Base-by-base conservation (phyloP, 2,113 vertebrate species). In the Tetraodon nigroviridis region DNA sequence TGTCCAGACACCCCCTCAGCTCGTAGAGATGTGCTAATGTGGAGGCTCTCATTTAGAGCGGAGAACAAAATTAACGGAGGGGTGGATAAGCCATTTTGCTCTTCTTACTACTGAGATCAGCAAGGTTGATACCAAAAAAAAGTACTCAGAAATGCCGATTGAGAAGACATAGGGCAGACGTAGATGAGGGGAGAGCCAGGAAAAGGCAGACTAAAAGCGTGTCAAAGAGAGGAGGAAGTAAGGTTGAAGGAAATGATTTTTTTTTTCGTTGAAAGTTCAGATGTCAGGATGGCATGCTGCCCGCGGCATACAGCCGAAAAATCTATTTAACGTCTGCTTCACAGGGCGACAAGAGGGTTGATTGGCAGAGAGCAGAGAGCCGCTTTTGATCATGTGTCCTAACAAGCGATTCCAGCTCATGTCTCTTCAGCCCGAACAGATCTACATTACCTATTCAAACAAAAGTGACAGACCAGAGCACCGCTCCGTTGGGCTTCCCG, bases 351-450 rank as follows among this genome's bases (percentile, higher is more conserved):
- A 92, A 90, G 91, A 95, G 94, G 90, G 84, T 92, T 95, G 94
- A 97, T 92, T 95, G 94, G 93, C 94, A 96, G 91, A 91, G 92
- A 93, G 90, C 90, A 92, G 90, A 93, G 91, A 92, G 91, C 86
- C 85, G 90, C 94, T 94, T 98, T 96, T 96, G 93, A 96, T 95
- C 94, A 92, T 93, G 91, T 92, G 92, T 94, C 93, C 92, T 97
- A 96, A 97, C 94, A 96, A 97, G 94, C 92, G 90, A 92, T 94
- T 96, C 94, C 93, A 93, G 90, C 91, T 93, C 91, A 91, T 93
- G 92, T 94, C 93, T 95, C 90, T 87, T 95, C 92, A 89, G 91
- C 90, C 92, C 92, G 92, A 93, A 88, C 90, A 79, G 91, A 91
- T 93, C 92, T 87, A 86, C 93, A 94, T 96, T 95, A 94, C 92